These are phyloP conservation scores for Ichneumoninae sp. DNA, from an alignment of 2,888 invertebrate species.

Conservation along the genomic window DNA sequence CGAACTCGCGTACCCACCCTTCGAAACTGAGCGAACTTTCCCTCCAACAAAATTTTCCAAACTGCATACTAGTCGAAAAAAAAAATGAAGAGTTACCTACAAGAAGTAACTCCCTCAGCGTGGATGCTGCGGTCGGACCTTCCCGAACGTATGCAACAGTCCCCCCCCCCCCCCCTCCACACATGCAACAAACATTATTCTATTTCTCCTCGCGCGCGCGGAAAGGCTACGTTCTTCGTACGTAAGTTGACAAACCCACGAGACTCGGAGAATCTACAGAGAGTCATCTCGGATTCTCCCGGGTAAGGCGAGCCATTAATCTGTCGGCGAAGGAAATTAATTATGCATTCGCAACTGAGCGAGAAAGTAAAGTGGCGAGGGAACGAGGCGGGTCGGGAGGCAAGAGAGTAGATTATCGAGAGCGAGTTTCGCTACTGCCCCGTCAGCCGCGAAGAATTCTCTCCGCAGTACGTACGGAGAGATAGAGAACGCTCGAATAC, in stretches of 20 bases:
- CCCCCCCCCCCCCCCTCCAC: background rate
- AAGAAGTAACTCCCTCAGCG: background rate
- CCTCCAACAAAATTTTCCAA: background rate
- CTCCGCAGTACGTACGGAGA: constrained; percentile 1
- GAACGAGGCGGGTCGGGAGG: constrained; percentile 24
- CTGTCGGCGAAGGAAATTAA: constrained; percentile 76
- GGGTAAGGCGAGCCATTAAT: constrained; percentile 73
- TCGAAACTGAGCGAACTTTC: background rate
- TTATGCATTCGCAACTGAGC: constrained; percentile 73
- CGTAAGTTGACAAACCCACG: constrained; percentile 61
- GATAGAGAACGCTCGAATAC: constrained; percentile 10
- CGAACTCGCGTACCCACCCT: background rate
- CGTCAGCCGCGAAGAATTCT: constrained; percentile 54
- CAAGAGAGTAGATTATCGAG: constrained; percentile 64
- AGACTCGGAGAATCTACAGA: constrained; percentile 15
- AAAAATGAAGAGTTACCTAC: background rate
- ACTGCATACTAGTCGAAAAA: background rate
- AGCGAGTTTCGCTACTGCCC: constrained; percentile 62
- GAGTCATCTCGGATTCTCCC: constrained; percentile 26
- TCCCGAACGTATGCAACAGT: constrained; percentile 41
- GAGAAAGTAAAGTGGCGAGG: constrained; percentile 50
- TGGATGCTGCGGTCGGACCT: constrained; percentile 57
- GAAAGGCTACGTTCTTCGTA: constrained; percentile 22
- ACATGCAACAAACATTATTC: constrained; percentile 15
- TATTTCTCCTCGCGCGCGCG: background rate